Percentiles rank a stretch among this genome's conserved stretches.
phyloP scores from a whole-genome alignment of 2,113 vertebrate species.

The Nansenia antarctica region DNA sequence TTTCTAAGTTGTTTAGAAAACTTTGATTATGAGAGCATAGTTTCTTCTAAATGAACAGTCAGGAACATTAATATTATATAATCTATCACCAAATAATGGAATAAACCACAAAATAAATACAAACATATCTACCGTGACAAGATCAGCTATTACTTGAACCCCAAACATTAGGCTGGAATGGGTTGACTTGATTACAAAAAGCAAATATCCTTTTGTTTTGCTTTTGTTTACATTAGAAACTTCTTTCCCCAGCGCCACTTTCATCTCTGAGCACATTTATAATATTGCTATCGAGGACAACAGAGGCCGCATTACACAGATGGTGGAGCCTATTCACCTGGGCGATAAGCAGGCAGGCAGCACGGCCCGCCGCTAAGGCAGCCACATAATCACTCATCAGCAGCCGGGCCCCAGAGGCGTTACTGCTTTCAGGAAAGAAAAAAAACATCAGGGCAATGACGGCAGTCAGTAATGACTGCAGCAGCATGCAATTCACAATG shows the following conservation, averaged over 20 bases:
- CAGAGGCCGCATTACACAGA: constrained; percentile 1
- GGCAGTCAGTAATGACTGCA: no score
- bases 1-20: background rate
- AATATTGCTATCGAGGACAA: constrained; percentile 16
- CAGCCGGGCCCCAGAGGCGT: background rate
- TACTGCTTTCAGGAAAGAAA: background rate
- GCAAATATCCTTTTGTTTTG: background rate
- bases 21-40: background rate
- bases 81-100: background rate
- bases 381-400: constrained; percentile 12
- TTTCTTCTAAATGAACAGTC: background rate
- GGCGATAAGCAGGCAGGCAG: background rate
- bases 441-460: background rate
- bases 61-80: background rate
- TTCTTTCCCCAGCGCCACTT: background rate
- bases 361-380: background rate
- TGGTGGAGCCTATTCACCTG: constrained; percentile 5
- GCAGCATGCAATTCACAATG: background rate
- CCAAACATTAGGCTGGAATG: background rate
- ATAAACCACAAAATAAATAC: background rate
- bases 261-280: constrained; percentile 20
- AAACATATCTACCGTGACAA: background rate
- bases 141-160: background rate
- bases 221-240: background rate
- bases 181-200: background rate